phyloP scores from a whole-genome alignment of 2,888 invertebrate genomes.

The Synanthedon tipuliformis region DNA sequence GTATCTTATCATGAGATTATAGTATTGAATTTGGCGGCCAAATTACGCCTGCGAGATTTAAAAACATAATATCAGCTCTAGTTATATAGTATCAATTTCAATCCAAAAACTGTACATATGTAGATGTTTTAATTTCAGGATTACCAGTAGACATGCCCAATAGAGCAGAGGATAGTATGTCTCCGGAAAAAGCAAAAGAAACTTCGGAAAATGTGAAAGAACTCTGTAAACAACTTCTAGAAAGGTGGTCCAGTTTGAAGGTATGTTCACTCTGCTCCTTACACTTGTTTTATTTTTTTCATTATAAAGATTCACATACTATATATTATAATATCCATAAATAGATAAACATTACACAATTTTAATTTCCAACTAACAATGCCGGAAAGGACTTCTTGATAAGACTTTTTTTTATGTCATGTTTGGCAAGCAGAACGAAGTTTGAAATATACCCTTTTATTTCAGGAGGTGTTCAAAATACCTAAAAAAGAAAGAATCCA shows the following conservation, averaged over 20 bases:
- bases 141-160: conserved; percentile 45
- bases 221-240: conserved; percentile 73
- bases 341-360: too few relatives aligned
- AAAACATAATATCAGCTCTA: neutral
- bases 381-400: neutral
- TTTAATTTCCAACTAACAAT: too few relatives aligned
- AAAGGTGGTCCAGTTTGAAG: conserved; percentile 80
- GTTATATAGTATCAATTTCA: neutral
- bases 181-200: conserved; percentile 42
- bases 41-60: neutral
- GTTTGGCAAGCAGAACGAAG: neutral
- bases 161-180: conserved; percentile 22
- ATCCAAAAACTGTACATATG: too few relatives aligned
- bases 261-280: conserved; percentile 16
- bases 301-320: too few relatives aligned
- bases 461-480: conserved; percentile 81
- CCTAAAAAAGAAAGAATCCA: conserved; percentile 94
- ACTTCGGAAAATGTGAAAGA: conserved; percentile 66
- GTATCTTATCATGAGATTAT: conserved; percentile 15
- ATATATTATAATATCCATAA: too few relatives aligned
- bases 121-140: conserved; percentile 19
- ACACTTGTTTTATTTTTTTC: too few relatives aligned
- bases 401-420: too few relatives aligned
- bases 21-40: too few relatives aligned
- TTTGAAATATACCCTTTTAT: conserved; percentile 1